Base-by-base conservation (phyloP, 2,888 invertebrate species). In the Adelphocoris suturalis region DNA sequence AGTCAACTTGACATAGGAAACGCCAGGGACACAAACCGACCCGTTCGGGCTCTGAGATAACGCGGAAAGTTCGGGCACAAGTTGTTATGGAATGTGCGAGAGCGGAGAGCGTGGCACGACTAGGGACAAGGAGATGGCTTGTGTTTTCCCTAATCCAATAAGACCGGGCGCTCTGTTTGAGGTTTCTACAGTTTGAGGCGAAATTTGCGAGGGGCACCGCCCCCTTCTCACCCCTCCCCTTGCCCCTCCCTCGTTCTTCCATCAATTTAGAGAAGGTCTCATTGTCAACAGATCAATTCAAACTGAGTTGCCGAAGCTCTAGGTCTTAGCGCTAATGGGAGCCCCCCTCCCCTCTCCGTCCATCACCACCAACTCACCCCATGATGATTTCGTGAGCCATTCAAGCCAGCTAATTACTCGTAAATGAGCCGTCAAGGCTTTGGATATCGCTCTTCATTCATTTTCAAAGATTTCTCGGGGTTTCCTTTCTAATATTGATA, bases 251-350 rank as follows among this genome's bases (percentile, higher is more conserved):
- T 76, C 14, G 48, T 9, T 1, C 85, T n/a, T 28, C 57, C 85
- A 85, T 75, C 86, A 86, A 86, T 86, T 86, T 86, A 46, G 68
- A 86, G 86, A 48, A 48, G 75, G 86, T 75, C 75, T 86, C 75
- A 86, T 86, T 86, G 86, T 86, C 86, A 86, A 86, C 86, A 86
- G 75, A 86, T 86, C 86, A 86, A 75, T 86, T 86, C 86, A 75
- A 86, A 68, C 48, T 75, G 37, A 46, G 37, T 47, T 47, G 68
- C 46, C 68, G 46, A 55, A 86, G 68, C 86, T 46, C 5, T 16
- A 80, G 37, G 86, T 75, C 86, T 75, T 86, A 86, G 46, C 86
- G 75, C 86, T 86, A 86, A 86, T 86, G 86, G 57, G 23, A 27
- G 37, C 37, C 46, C 86, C 37, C 85, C 16, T 23, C 28, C 52